These are phyloP conservation scores for Drosophila putrida DNA, from an alignment of 2,888 invertebrate species.

Conservation along the genomic window DNA sequence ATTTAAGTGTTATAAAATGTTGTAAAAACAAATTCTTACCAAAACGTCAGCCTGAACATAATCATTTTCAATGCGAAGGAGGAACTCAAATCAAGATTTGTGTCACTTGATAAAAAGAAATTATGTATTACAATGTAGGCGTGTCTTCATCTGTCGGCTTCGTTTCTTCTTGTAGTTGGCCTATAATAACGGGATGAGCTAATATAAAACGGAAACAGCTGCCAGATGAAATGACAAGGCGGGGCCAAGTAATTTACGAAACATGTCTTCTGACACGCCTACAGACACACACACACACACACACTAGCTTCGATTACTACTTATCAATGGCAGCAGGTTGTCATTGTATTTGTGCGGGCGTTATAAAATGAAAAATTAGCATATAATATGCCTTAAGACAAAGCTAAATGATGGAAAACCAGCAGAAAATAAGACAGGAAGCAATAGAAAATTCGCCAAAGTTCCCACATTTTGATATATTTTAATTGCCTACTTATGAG, in stretches of 20 bases:
- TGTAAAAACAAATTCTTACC: neutral
- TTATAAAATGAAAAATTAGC: constrained; percentile 38
- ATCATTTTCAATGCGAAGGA: neutral
- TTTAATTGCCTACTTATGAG: constrained; percentile 10
- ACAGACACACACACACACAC: constrained; percentile 14
- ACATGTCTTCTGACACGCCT: constrained; percentile 37
- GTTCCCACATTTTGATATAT: neutral
- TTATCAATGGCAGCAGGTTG: constrained; percentile 41
- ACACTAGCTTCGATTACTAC: constrained; percentile 38
- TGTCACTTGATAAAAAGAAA: constrained; percentile 57
- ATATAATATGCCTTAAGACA: constrained; percentile 27
- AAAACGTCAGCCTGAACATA: neutral
- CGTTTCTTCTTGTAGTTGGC: constrained; percentile 28
- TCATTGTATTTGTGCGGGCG: constrained; percentile 14
- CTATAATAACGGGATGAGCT: constrained; percentile 32
- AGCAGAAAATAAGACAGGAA: neutral
- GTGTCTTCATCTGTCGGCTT: constrained; percentile 13
- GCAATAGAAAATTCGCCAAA: neutral
- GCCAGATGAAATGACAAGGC: constrained; percentile 48
- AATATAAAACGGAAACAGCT: constrained; percentile 58
- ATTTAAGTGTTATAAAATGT: neutral
- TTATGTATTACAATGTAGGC: constrained; percentile 37
- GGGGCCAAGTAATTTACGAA: constrained; percentile 45
- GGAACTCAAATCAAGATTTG: constrained; percentile 54
- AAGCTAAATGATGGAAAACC: neutral